phyloP scores from a whole-genome alignment of 2,113 vertebrate genomes.

The Genyomyrus donnyi region DNA sequence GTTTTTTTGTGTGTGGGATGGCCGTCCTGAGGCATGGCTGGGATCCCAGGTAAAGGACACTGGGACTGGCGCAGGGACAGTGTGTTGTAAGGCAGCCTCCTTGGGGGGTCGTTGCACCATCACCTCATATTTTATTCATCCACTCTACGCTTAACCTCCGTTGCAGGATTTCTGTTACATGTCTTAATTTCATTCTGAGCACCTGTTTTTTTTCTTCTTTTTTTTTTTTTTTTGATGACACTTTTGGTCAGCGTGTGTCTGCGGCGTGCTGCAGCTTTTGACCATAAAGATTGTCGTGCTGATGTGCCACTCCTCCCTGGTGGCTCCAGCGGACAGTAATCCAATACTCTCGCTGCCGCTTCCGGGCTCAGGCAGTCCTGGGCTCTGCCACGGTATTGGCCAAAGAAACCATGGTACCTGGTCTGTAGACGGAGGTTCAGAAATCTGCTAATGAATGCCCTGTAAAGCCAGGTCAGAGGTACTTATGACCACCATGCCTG shows the following conservation, averaged over 20 bases:
- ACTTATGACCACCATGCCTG: neutral
- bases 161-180: neutral
- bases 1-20: neutral
- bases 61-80: neutral
- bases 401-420: neutral
- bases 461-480: neutral
- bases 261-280: neutral
- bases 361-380: neutral
- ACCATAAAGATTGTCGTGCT: neutral
- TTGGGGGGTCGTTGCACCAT: neutral
- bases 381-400: neutral
- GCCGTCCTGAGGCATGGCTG: neutral
- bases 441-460: neutral
- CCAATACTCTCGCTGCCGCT: neutral
- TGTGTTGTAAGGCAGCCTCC: neutral
- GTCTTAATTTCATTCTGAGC: neutral
- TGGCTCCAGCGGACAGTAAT: neutral
- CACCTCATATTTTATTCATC: conserved; percentile 1
- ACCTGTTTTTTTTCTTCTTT: neutral
- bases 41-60: neutral
- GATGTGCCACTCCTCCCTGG: neutral
- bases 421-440: neutral
- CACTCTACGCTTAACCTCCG: neutral
- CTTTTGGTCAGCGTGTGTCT: neutral
- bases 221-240: neutral